Evolutionary conservation across 2,888 invertebrate genomes (phyloP).

Genomic region (Hemistola chrysoprasaria): DNA sequence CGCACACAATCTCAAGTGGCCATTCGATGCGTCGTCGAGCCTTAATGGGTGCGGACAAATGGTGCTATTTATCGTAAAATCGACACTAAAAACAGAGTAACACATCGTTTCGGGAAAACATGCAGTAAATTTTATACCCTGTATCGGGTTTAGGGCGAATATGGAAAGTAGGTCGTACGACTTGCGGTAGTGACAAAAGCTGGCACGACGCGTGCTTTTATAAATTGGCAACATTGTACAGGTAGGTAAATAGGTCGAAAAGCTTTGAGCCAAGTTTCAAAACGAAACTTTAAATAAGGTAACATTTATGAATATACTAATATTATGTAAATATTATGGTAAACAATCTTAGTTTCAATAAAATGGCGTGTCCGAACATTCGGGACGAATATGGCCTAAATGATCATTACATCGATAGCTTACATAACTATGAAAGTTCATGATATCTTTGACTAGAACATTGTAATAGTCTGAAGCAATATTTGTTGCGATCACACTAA

Average conservation of each 20-base stretch:
- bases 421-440: too few species aligned
- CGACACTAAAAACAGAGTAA: conserved; percentile 69
- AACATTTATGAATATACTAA: too few species aligned
- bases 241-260: conserved; percentile 15
- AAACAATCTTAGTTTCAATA: too few species aligned
- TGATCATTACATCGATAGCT: too few species aligned
- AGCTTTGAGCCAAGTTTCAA: conserved; percentile 13
- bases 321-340: too few species aligned
- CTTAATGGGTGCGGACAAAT: conserved; percentile 66
- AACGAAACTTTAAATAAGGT: too few species aligned
- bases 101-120: conserved; percentile 63
- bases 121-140: conserved; percentile 55
- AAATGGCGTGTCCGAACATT: too few species aligned
- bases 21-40: conserved; percentile 63
- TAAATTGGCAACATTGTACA: conserved; percentile 15
- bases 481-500: too few species aligned
- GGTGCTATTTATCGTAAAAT: conserved; percentile 74
- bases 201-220: conserved; percentile 12
- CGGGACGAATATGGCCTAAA: too few species aligned
- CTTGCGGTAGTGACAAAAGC: conserved; percentile 9
- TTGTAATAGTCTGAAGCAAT: too few species aligned
- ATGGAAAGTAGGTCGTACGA: conserved; percentile 11
- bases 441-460: too few species aligned
- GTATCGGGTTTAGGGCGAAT: conserved; percentile 33
- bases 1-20: conserved; percentile 61